These are phyloP conservation scores for Macquaria ambigua DNA, from an alignment of 2,113 vertebrate species.

Conservation along the genomic window DNA sequence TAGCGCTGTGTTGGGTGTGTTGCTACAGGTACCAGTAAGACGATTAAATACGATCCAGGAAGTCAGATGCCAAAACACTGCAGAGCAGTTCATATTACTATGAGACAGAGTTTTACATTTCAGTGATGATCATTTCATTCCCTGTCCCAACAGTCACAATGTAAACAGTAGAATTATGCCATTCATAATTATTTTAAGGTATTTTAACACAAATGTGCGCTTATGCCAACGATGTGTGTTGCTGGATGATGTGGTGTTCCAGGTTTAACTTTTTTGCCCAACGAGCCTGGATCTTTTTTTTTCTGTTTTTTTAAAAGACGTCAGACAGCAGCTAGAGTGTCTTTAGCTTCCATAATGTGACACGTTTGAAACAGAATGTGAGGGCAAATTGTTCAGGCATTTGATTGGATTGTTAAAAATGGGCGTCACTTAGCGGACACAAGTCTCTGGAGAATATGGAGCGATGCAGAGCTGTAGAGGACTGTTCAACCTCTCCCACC, in stretches of 20 bases:
- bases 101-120: not conserved
- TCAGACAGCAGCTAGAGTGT: not conserved
- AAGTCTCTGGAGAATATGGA: not conserved
- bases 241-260: not conserved
- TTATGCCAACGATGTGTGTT: not conserved
- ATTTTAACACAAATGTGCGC: not conserved
- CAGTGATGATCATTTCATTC: not conserved
- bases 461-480: not conserved
- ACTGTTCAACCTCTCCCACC: no score
- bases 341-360: not conserved
- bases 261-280: not conserved
- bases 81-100: not conserved
- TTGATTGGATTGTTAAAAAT: not conserved
- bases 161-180: not conserved
- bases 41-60: constrained; percentile 2
- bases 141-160: not conserved
- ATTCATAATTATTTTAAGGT: not conserved
- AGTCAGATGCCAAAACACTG: not conserved
- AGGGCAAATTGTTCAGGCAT: not conserved
- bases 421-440: not conserved
- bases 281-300: not conserved
- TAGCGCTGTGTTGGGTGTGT: not conserved
- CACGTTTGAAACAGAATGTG: not conserved
- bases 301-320: no score
- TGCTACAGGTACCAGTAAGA: not conserved